Percentiles rank a stretch among this genome's conserved stretches.
These are phyloP conservation scores for Sphaeridia pumilis DNA, from an alignment of 2,888 invertebrate species.

Conservation along the genomic window DNA sequence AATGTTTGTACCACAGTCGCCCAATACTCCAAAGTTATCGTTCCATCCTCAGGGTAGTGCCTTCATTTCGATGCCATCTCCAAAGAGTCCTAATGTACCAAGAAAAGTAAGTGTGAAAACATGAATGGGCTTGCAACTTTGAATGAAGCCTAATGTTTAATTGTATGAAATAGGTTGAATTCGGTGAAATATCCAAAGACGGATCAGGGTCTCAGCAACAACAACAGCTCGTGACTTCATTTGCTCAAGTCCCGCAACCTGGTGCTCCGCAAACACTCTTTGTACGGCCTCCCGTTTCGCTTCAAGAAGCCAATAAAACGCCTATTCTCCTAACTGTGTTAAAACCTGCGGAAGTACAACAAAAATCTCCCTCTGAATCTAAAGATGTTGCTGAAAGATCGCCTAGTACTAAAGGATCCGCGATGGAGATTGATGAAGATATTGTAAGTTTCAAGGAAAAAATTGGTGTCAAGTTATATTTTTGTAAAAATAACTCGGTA, in stretches of 20 bases:
- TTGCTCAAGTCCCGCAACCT: constrained; percentile 25
- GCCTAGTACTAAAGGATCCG: constrained; percentile 1
- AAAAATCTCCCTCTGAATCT: not conserved
- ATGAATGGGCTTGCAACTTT: too few species aligned
- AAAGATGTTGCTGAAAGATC: not conserved
- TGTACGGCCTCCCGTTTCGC: constrained; percentile 31
- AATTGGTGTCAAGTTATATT: too few species aligned
- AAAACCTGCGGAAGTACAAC: constrained; percentile 26
- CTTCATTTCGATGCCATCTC: constrained; percentile 72
- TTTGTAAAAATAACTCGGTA: too few species aligned
- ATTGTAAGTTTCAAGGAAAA: too few species aligned
- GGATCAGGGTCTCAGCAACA: constrained; percentile 8
- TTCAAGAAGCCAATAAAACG: constrained; percentile 26
- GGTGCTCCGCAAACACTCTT: constrained; percentile 27
- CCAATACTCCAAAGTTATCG: constrained; percentile 32
- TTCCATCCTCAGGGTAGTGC: constrained; percentile 84
- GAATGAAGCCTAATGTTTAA: constrained; percentile 5
- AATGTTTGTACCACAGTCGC: constrained; percentile 23
- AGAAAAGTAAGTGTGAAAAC: constrained; percentile 12
- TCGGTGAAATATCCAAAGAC: not conserved
- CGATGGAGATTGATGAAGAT: too few species aligned
- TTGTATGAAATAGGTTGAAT: not conserved
- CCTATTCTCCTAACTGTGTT: constrained; percentile 32
- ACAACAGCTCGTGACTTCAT: constrained; percentile 24
- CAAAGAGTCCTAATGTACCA: constrained; percentile 40